Conservation (phyloP, 35 echinoderm and acorn worm species). For the Diadema setosum region DNA sequence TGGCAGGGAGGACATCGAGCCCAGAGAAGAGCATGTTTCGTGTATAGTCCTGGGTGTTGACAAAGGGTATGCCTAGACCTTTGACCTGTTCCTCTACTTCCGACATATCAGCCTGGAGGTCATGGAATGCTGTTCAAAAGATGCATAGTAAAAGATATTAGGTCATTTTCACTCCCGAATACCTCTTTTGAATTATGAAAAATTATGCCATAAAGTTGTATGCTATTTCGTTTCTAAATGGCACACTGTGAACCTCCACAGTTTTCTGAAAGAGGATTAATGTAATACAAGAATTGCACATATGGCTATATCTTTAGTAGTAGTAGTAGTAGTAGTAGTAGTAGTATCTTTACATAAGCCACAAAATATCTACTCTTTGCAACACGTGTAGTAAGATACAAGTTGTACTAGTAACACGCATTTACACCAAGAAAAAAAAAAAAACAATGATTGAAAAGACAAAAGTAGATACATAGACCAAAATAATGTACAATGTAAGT, state of each 20-base stretch:
- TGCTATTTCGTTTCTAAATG: neutral
- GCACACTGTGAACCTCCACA: neutral
- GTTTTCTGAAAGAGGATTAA: neutral
- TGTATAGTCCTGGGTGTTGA: neutral
- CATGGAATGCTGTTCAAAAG: neutral
- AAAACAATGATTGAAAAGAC: too few relatives aligned
- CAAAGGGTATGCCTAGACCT: slow-evolving; percentile 8
- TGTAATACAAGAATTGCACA: neutral
- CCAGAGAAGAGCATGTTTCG: slow-evolving; percentile 12
- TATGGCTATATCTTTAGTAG: neutral
- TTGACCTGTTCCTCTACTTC: slow-evolving; percentile 2
- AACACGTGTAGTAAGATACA: too few relatives aligned
- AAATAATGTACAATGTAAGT: too few relatives aligned
- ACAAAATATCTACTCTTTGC: neutral
- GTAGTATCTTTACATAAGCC: neutral
- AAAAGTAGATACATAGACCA: too few relatives aligned
- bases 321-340: neutral
- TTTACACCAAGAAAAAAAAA: too few relatives aligned
- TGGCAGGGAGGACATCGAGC: neutral
- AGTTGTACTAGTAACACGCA: too few relatives aligned
- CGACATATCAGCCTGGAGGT: slow-evolving; percentile 1
- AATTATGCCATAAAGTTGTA: neutral
- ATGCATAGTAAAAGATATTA: neutral
- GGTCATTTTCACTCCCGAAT: neutral
- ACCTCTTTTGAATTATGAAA: neutral